Conservation (phyloP, 1,140 invertebrate species). For the Papilio glaucus region DNA sequence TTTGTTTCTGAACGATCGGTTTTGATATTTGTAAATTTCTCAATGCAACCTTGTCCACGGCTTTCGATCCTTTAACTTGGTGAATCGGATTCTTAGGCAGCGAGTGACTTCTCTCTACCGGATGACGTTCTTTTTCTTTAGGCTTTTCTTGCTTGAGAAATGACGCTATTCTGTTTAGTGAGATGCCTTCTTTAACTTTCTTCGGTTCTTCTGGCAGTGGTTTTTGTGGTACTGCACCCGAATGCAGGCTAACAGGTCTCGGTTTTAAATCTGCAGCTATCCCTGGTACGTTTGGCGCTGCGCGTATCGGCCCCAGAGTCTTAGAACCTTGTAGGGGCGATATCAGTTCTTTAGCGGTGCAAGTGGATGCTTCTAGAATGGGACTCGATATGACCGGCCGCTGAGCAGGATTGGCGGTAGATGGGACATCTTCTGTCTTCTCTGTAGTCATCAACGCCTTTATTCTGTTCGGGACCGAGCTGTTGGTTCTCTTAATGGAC, state of each 20-base stretch:
- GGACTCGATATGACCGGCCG: conserved; percentile 91
- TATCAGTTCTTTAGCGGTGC: conserved; percentile 88
- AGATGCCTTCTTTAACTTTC: conserved; percentile 84
- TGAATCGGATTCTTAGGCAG: conserved; percentile 84
- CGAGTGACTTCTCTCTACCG: conserved; percentile 84
- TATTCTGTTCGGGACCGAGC: conserved; percentile 74
- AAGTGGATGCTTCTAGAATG: conserved; percentile 90
- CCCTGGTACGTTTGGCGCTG: conserved; percentile 83
- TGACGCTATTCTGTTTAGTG: conserved; percentile 89
- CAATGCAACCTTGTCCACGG: conserved; percentile 87
- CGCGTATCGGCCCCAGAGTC: conserved; percentile 82
- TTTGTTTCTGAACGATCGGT: conserved; percentile 89
- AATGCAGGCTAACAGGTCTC: conserved; percentile 83
- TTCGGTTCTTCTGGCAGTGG: conserved; percentile 78
- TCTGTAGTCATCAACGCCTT: conserved; percentile 82
- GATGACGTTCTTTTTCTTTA: conserved; percentile 83
- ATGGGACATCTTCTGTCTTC: conserved; percentile 59
- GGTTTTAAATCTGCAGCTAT: conserved; percentile 66
- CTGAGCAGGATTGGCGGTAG: conserved; percentile 76
- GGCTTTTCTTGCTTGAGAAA: conserved; percentile 88
- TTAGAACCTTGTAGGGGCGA: conserved; percentile 81
- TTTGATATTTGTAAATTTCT: conserved; percentile 91
- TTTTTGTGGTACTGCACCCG: conserved; percentile 72
- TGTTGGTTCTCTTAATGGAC: conserved; percentile 71
- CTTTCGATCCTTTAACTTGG: conserved; percentile 85